phyloP scores from a whole-genome alignment of 92 coral and sea anemone genomes.

The Parazoanthus swiftii region DNA sequence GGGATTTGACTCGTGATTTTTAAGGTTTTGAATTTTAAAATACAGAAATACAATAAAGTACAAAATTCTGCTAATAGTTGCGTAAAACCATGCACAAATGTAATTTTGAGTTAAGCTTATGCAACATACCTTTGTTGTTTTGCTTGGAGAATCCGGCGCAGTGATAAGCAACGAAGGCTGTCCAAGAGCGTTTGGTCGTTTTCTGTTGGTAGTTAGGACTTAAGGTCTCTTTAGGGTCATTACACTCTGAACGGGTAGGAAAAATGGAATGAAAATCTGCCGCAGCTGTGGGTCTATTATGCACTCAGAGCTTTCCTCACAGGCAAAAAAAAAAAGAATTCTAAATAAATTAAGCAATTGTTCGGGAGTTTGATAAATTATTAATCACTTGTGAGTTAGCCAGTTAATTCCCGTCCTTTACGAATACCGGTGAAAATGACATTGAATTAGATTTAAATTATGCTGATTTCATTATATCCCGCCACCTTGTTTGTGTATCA shows the following conservation, averaged over 20 bases:
- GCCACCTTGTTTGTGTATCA: conserved; percentile 80
- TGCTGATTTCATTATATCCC: conserved; percentile 77
- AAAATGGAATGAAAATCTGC: conserved; percentile 83
- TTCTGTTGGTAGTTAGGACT: conserved; percentile 72
- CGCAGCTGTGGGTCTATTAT: conserved; percentile 93
- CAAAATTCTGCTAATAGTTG: conserved; percentile 45
- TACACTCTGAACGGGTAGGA: conserved; percentile 92
- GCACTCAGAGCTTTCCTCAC: conserved; percentile 67
- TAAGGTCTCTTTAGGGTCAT: conserved; percentile 95
- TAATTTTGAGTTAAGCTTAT: conserved; percentile 14
- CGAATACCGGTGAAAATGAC: conserved; percentile 58
- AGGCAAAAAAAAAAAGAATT: conserved; percentile 59
- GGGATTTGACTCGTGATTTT: background rate
- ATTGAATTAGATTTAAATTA: conserved; percentile 55
- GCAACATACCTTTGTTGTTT: conserved; percentile 26
- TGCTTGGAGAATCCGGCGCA: background rate
- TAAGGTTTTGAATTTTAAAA: background rate
- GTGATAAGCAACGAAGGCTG: conserved; percentile 44
- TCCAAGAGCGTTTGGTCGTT: conserved; percentile 78
- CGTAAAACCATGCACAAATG: conserved; percentile 17
- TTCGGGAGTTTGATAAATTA: conserved; percentile 62
- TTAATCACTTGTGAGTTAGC: conserved; percentile 50
- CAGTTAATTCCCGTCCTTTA: conserved; percentile 64
- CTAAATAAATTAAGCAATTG: conserved; percentile 89
- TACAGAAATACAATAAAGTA: conserved; percentile 7